Percentiles rank a stretch among this genome's conserved stretches.
Evolutionary conservation across 1,140 invertebrate species (phyloP).

Genomic region (Holotrichia oblita): DNA sequence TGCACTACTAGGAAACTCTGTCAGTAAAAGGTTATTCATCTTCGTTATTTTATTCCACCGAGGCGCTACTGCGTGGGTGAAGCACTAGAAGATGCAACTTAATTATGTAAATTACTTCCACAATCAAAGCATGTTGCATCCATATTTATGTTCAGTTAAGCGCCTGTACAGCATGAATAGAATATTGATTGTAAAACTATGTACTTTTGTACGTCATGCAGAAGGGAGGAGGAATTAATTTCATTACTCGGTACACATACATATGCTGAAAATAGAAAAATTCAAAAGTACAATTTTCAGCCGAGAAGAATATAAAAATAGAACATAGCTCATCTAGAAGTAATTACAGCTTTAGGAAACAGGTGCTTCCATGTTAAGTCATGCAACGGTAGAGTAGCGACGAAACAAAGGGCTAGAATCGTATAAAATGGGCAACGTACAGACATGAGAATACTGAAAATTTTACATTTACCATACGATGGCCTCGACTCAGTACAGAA

Average conservation of each 20-base stretch:
- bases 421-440: background rate
- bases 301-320: background rate
- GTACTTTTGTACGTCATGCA: background rate
- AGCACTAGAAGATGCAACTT: background rate
- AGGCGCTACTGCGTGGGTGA: background rate
- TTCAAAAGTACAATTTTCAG: background rate
- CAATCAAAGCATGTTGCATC: background rate
- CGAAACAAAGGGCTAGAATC: background rate
- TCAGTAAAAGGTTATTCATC: too few species aligned
- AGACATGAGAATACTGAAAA: conserved; percentile 2
- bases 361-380: background rate
- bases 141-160: background rate
- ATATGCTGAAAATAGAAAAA: background rate
- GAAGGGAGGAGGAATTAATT: background rate
- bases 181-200: background rate
- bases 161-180: background rate
- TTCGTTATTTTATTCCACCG: too few species aligned
- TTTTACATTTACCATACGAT: background rate
- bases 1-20: too few species aligned
- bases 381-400: background rate
- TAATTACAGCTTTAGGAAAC: background rate
- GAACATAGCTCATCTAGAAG: background rate
- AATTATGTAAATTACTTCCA: too few species aligned
- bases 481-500: background rate
- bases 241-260: background rate